Conservation (phyloP, 2,113 vertebrate genomes). For the Puma concolor region DNA sequence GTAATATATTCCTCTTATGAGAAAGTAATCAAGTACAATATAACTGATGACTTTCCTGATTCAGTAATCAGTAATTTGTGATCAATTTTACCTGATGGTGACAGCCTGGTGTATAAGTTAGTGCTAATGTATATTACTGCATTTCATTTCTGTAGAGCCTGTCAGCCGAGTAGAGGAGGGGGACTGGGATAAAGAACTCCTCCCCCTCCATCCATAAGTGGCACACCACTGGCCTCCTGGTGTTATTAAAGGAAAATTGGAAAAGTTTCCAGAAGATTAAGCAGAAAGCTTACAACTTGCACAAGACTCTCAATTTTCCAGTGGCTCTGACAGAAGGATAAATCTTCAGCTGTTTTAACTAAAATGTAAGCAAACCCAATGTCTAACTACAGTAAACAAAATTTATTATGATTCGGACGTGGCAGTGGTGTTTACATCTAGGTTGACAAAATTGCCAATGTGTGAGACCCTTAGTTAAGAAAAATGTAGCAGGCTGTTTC, state of each 20-base stretch:
- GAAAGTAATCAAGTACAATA: slow-evolving; percentile 82
- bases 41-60: slow-evolving; percentile 75
- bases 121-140: slow-evolving; percentile 67
- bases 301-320: slow-evolving; percentile 67
- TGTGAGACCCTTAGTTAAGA: slow-evolving; percentile 69
- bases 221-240: background rate
- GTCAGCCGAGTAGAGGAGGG: slow-evolving; percentile 3
- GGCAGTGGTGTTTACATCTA: slow-evolving; percentile 46
- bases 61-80: slow-evolving; percentile 70
- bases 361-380: slow-evolving; percentile 73
- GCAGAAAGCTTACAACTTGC: slow-evolving; percentile 75
- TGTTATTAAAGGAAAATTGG: slow-evolving; percentile 74
- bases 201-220: slow-evolving; percentile 18
- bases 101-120: slow-evolving; percentile 56
- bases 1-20: slow-evolving; percentile 80
- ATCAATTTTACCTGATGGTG: slow-evolving; percentile 62
- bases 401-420: slow-evolving; percentile 65
- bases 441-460: slow-evolving; percentile 65
- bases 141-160: slow-evolving; percentile 68
- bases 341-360: slow-evolving; percentile 68
- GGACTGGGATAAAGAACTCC: background rate
- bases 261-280: slow-evolving; percentile 78
- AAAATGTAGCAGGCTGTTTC: slow-evolving; percentile 34
- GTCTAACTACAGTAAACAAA: slow-evolving; percentile 68
- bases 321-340: slow-evolving; percentile 56